Evolutionary conservation across 2,113 vertebrate species (phyloP), one percentile per base, ranked within the genome.

Genomic region (Halichoeres trimaculatus): DNA sequence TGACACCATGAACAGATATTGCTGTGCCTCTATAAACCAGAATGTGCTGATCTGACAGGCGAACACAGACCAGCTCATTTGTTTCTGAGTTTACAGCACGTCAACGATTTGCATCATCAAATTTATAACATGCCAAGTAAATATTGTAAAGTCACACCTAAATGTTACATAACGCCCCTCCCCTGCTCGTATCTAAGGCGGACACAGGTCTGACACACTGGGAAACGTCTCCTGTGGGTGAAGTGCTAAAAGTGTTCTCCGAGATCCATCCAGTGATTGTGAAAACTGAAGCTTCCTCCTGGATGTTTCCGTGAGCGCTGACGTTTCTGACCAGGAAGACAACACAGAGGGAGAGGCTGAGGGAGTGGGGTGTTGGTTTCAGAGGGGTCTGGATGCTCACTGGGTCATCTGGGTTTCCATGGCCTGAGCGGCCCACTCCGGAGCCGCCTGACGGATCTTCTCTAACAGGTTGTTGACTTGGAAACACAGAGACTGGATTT

Each of bases 401-500:
- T 99, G 98, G 66, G 96, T 95, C 98, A 99, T 99, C 90, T 99
- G 97, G 30, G 96, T 92, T 70, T 99, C 98, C 96, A 99, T 95
- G 5, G 98, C 97, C 70, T 98, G 97, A 0, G 96, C 96, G 0
- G 98, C 97, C 98, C 98, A 99, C 76, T 99, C 98, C 0, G 98
- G 98, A 40, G 96, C 97, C 2, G 95, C 97, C 84, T 94, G 93
- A 23, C 96, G 98, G 72, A 99, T 99, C 89, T 99, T 99, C 89
- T 99, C 98, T 87, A 99, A 90, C 22, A 99, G 95, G 85, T 99
- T 99, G 93, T 99, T 99, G 69, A 99, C 98, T 80, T 99, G 98
- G 91, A 99, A 99, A 93, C 98, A 99, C 73, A 99, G 93, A 0
- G 98, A 99, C 80, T 99, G 98, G 85, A 99, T 99, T 91, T 99